Conservation (phyloP, 2,797 vertebrate species). For the Schizopygopsis malacanthus region DNA sequence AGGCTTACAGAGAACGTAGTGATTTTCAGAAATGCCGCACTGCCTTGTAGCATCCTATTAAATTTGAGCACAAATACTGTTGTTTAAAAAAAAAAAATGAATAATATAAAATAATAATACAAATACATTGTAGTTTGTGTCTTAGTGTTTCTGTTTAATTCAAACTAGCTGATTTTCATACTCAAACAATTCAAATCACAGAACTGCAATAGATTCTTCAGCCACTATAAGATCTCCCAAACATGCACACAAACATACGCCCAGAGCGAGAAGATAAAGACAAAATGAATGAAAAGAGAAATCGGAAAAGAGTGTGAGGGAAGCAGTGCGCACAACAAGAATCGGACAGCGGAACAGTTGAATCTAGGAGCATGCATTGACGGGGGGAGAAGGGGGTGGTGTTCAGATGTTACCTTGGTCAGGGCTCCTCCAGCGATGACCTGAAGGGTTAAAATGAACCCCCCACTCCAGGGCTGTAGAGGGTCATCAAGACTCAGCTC, state of each 20-base stretch:
- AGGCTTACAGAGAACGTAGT: background rate
- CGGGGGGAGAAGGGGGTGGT: conserved; percentile 43
- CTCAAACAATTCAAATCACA: conserved; percentile 1
- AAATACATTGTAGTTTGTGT: conserved; percentile 1
- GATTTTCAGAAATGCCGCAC: conserved; percentile 28
- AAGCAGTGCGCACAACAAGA: conserved; percentile 22
- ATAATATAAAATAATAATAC: background rate
- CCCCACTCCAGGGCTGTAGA: conserved; percentile 69
- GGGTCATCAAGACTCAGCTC: conserved; percentile 66
- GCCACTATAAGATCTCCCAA: background rate
- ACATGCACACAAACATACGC: background rate
- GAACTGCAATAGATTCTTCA: background rate
- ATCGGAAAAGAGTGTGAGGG: conserved; percentile 28
- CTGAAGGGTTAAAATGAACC: conserved; percentile 73
- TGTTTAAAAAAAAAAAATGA: background rate
- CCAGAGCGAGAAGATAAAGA: conserved; percentile 2
- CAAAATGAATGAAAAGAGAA: conserved; percentile 62
- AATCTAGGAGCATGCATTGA: conserved; percentile 19
- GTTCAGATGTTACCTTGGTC: conserved; percentile 57
- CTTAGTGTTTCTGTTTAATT: conserved; percentile 3
- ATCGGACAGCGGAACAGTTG: conserved; percentile 20
- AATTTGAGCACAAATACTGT: background rate
- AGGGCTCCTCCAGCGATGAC: conserved; percentile 62
- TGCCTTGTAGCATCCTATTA: conserved; percentile 3
- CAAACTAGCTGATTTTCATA: conserved; percentile 12